Conservation (phyloP, 1,140 invertebrate species). For the Trypoxylus dichotomus region DNA sequence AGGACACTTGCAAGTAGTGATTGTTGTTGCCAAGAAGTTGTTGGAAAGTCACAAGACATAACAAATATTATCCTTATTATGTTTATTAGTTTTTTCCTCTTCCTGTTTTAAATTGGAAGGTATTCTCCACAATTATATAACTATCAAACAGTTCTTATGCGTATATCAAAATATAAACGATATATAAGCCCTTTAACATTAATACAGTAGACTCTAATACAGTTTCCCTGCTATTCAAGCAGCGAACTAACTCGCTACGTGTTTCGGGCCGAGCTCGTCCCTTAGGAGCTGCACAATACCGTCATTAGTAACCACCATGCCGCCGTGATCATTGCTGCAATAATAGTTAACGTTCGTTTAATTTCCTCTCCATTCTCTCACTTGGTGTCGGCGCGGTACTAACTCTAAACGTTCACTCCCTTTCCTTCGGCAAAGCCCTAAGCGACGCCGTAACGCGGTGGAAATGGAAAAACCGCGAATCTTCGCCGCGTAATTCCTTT, state of each 20-base stretch:
- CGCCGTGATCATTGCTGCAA: conserved; percentile 36
- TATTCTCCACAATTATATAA: too few species aligned
- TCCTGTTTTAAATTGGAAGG: too few species aligned
- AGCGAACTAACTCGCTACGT: background rate
- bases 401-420: background rate
- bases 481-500: background rate
- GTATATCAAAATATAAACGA: too few species aligned
- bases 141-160: too few species aligned
- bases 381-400: background rate
- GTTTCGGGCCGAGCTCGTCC: background rate
- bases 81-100: too few species aligned
- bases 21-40: too few species aligned
- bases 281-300: conserved; percentile 32
- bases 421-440: background rate
- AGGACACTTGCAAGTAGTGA: too few species aligned
- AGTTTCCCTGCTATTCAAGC: background rate
- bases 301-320: conserved; percentile 39
- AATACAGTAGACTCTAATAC: background rate
- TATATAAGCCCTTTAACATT: conserved; percentile 6
- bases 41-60: too few species aligned
- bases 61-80: too few species aligned
- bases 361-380: conserved; percentile 34
- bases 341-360: conserved; percentile 36
- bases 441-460: background rate
- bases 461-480: background rate